A percentile compares a stretch with the other conserved stretches of the same genome.
Conservation (phyloP, 2,797 vertebrate genomes). For the Microctenopoma lineatum region DNA sequence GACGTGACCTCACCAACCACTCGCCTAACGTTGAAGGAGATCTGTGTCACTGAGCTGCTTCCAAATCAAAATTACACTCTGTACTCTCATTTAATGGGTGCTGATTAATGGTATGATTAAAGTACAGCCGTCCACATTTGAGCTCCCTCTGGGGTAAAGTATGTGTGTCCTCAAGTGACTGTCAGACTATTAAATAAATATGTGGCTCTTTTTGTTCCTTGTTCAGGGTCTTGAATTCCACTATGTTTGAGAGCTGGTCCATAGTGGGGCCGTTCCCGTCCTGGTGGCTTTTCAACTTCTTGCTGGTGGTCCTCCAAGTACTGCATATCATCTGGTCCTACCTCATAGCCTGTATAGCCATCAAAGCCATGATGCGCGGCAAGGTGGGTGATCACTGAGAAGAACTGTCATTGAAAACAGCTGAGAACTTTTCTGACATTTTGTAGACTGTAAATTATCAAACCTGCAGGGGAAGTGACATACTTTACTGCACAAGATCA, state of each 20-base stretch:
- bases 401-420: not conserved
- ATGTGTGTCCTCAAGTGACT: not conserved
- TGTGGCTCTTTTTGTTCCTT: not conserved
- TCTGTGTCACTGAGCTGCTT: conserved; percentile 3
- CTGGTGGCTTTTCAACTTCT: conserved; percentile 96
- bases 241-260: conserved; percentile 96
- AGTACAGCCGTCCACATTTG: not conserved
- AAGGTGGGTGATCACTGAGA: conserved; percentile 85
- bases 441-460: not conserved
- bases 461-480: too few relatives aligned
- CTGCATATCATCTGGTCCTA: conserved; percentile 96
- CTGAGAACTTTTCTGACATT: not conserved
- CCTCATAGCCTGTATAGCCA: conserved; percentile 91
- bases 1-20: conserved; percentile 34
- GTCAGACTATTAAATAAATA: not conserved
- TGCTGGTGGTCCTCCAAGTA: conserved; percentile 90
- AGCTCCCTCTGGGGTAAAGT: not conserved
- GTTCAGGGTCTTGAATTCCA: conserved; percentile 93
- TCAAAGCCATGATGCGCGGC: conserved; percentile 90
- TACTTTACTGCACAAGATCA: not conserved
- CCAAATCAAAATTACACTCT: conserved; percentile 2
- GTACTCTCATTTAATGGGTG: conserved; percentile 6
- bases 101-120: conserved; percentile 2
- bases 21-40: conserved; percentile 29
- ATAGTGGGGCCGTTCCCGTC: conserved; percentile 93